These are phyloP conservation scores for Tridacna crocea DNA, from an alignment of 2,888 invertebrate species.

Conservation along the genomic window DNA sequence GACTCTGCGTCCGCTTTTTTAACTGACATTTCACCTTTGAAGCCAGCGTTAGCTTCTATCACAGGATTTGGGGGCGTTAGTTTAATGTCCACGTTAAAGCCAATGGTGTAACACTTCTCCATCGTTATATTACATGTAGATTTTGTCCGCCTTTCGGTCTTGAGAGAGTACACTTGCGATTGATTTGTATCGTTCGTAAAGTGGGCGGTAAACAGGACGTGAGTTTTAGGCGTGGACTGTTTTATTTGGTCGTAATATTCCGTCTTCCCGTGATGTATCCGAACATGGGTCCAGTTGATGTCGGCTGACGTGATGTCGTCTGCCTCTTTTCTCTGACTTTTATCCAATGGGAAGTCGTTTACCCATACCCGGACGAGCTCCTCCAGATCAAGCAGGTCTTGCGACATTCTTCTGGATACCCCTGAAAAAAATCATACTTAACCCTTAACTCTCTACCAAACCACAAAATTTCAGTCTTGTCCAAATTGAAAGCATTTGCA, in stretches of 20 bases:
- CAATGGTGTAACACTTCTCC: slow-evolving; percentile 76
- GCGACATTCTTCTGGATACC: slow-evolving; percentile 59
- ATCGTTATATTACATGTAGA: slow-evolving; percentile 81
- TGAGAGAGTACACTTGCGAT: slow-evolving; percentile 82
- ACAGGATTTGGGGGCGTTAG: slow-evolving; percentile 83
- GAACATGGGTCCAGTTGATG: slow-evolving; percentile 82
- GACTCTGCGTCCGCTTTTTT: slow-evolving; percentile 79
- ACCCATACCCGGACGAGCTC: slow-evolving; percentile 73
- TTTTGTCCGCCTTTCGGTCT: slow-evolving; percentile 82
- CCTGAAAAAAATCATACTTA: slow-evolving; percentile 40
- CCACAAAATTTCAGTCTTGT: no score
- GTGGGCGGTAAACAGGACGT: slow-evolving; percentile 80
- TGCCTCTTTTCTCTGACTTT: slow-evolving; percentile 69
- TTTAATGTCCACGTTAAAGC: slow-evolving; percentile 77
- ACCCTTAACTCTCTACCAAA: background rate
- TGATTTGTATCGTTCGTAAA: slow-evolving; percentile 83
- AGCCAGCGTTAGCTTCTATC: slow-evolving; percentile 84
- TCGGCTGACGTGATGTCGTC: slow-evolving; percentile 79
- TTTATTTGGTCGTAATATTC: slow-evolving; percentile 74
- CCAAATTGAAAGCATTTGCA: no score
- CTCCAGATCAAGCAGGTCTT: slow-evolving; percentile 73
- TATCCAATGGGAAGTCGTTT: slow-evolving; percentile 72
- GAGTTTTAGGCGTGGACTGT: slow-evolving; percentile 71
- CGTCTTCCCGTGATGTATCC: slow-evolving; percentile 80
- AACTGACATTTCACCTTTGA: slow-evolving; percentile 81